Percentiles rank a stretch among this genome's conserved stretches.
Evolutionary conservation across 2,888 invertebrate species (phyloP).

Genomic region (Epistrophe grossulariae): DNA sequence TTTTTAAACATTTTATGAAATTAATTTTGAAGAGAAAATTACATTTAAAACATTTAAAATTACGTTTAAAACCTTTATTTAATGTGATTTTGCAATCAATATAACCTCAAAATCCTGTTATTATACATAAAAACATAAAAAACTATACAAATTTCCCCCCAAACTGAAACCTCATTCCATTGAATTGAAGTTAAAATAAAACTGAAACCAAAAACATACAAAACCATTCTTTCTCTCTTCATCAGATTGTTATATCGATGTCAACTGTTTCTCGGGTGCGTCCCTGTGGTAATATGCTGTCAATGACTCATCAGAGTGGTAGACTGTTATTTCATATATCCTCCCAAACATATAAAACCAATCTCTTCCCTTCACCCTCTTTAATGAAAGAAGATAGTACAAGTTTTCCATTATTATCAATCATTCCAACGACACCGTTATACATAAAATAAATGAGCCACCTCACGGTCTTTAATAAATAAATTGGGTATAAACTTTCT

Average conservation of each 20-base stretch:
- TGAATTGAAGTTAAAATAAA: background rate
- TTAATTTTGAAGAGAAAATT: too few species aligned
- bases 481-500: conserved; percentile 12
- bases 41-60: too few species aligned
- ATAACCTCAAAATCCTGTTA: too few species aligned
- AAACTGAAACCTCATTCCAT: background rate
- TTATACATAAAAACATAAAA: background rate
- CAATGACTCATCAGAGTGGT: conserved; percentile 45
- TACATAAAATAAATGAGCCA: conserved; percentile 17
- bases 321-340: background rate
- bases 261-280: conserved; percentile 30
- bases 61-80: too few species aligned
- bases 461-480: conserved; percentile 8
- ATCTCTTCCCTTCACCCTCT: background rate
- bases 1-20: too few species aligned
- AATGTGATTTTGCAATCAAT: too few species aligned
- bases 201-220: background rate
- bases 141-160: background rate
- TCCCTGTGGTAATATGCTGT: conserved; percentile 39
- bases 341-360: background rate
- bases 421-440: background rate
- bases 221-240: background rate
- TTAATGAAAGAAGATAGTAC: background rate
- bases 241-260: conserved; percentile 9
- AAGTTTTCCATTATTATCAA: background rate